Base-by-base conservation (phyloP, 1,140 invertebrate species). In the Drosophila aff. region DNA sequence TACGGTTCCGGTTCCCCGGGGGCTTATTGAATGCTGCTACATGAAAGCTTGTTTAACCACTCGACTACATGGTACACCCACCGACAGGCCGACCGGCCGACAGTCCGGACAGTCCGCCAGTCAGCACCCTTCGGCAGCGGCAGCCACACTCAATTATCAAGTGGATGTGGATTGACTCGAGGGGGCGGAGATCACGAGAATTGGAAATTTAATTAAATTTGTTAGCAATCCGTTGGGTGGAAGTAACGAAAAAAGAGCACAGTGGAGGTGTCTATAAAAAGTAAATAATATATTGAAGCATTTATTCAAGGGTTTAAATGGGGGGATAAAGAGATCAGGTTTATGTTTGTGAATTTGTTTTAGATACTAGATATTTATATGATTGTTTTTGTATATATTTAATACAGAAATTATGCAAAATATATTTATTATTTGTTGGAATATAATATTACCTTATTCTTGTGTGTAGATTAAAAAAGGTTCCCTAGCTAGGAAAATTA, bases 171-270 rank as follows among this genome's bases (percentile, higher is more conserved):
- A 71, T 71, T 71, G 67, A 71, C 63, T 71, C 40, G 38, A 4
- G 50, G 67, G 66, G 66, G 66, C 49, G 62, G 67, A n/a, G 47
- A 67, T 71, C 40, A n/a, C 31, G 64, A 15, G 63, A 46, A 68
- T 68, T 52, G 63, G 65, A 71, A 71, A 71, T 71, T 71, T 71
- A 71, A 71, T 71, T 71, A 71, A 71, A 71, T 68, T 71, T 71
- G 67, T 55, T 53, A 68, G 64, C 50, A 68, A 66, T 71, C 38
- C 33, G 64, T 7, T 57, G 47, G 63, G 49, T 36, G 63, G 49
- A 40, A 43, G 60, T 26, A 36, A 44, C 13, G 2, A 41, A 52
- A 36, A 66, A 49, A 28, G 23, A 49, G 18, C 13, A 18, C 23
- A 28, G 10, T 23, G n/a, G 36, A 43, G 36, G 31, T 41, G 52